phyloP scores from a whole-genome alignment of 2,888 invertebrate species.

The Carcina quercana region DNA sequence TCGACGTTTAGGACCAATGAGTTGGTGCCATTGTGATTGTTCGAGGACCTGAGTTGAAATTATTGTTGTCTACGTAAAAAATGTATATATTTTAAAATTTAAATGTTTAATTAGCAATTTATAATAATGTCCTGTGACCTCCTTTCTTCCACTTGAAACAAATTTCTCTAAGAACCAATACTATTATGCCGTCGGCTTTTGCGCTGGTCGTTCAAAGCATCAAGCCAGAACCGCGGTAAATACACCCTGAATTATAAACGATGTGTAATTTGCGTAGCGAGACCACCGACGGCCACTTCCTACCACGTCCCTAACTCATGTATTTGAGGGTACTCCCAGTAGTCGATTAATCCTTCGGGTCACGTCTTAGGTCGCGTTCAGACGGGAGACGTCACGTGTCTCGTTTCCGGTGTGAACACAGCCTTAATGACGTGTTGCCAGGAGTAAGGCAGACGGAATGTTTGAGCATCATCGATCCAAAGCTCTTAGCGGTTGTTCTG shows the following conservation, averaged over 20 bases:
- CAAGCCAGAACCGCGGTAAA: background rate
- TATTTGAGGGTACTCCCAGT: constrained; percentile 27
- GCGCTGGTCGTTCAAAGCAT: too few species aligned
- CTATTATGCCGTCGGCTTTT: background rate
- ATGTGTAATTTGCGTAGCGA: constrained; percentile 3
- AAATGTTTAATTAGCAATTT: too few species aligned
- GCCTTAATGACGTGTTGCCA: constrained; percentile 7
- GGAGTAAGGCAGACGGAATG: constrained; percentile 8
- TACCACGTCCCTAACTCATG: constrained; percentile 26
- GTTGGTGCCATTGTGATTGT: too few species aligned
- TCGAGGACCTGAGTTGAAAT: too few species aligned
- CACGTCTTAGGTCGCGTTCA: constrained; percentile 53
- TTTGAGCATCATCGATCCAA: constrained; percentile 11
- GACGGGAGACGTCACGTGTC: constrained; percentile 52
- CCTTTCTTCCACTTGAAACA: too few species aligned
- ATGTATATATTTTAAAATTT: too few species aligned
- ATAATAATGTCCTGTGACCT: too few species aligned
- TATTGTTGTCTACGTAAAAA: too few species aligned
- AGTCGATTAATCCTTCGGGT: constrained; percentile 40
- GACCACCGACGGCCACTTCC: constrained; percentile 21
- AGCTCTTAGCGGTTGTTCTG: too few species aligned
- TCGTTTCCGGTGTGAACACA: constrained; percentile 49
- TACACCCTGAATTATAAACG: constrained; percentile 9
- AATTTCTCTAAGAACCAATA: too few species aligned
- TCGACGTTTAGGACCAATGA: too few species aligned